Evolutionary conservation across 2,888 invertebrate species (phyloP).

Genomic region (Drosophila neonasuta): DNA sequence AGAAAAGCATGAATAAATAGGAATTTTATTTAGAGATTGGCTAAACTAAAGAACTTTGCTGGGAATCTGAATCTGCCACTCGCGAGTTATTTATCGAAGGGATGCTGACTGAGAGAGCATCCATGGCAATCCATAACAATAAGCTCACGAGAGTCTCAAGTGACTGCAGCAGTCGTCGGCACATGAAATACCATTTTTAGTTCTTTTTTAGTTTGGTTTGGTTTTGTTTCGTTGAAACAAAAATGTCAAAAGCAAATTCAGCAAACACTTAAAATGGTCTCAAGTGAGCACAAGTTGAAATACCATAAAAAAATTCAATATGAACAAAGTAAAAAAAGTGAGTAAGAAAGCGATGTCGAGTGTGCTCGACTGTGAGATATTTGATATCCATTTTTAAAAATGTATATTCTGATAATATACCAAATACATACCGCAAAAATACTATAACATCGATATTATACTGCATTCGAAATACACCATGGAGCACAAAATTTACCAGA

Average conservation of each 20-base stretch:
- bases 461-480: too few species aligned
- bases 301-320: conserved; percentile 11
- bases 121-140: conserved; percentile 8
- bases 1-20: conserved; percentile 11
- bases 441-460: too few species aligned
- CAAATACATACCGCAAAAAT: too few species aligned
- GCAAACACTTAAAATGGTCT: conserved; percentile 74
- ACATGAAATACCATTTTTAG: neutral
- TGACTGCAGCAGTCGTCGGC: conserved; percentile 8
- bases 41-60: neutral
- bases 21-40: neutral
- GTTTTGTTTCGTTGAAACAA: conserved; percentile 28
- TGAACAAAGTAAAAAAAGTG: conserved; percentile 15
- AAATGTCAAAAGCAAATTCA: conserved; percentile 65
- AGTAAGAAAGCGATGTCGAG: neutral
- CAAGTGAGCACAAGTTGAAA: conserved; percentile 57
- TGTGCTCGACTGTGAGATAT: too few species aligned
- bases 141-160: conserved; percentile 13
- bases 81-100: neutral
- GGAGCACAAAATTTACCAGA: too few species aligned
- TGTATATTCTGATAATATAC: too few species aligned
- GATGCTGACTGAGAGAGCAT: neutral
- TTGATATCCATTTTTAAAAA: too few species aligned
- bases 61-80: neutral
- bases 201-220: neutral